Conservation (phyloP, 2,113 vertebrate species). For the Probosciger aterrimus region DNA sequence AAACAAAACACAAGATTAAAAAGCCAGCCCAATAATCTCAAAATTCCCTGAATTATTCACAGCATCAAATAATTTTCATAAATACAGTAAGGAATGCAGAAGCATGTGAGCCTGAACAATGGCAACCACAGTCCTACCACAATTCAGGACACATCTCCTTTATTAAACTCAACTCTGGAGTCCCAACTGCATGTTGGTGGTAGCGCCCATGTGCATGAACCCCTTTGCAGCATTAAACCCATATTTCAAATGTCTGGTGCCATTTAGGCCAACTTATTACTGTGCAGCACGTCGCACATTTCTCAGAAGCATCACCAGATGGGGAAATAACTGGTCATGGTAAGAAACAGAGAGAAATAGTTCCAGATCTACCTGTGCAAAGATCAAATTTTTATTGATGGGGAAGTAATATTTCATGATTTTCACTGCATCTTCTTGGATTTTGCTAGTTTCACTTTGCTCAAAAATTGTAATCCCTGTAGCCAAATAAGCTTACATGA, state of each 20-base stretch:
- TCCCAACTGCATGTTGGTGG: accelerated
- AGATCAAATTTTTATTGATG: not conserved
- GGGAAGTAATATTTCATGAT: not conserved
- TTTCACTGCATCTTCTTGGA: not conserved
- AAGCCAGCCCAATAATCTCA: not conserved
- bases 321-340: not conserved
- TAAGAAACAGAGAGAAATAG: not conserved
- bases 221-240: not conserved
- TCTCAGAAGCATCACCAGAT: not conserved
- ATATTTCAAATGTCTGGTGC: not conserved
- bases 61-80: slow-evolving; percentile 3
- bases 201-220: not conserved
- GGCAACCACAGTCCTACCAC: not conserved
- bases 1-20: slow-evolving; percentile 6
- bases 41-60: not conserved
- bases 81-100: not conserved
- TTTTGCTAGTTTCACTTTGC: not conserved
- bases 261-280: not conserved
- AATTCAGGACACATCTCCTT: not conserved
- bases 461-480: not conserved
- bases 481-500: not conserved
- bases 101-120: not conserved
- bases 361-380: not conserved
- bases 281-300: not conserved
- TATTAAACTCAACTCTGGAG: not conserved